A percentile compares a stretch with the other conserved stretches of the same genome.
Evolutionary conservation across 2,797 vertebrate genomes (phyloP).

Genomic region (Chelon labrosus): DNA sequence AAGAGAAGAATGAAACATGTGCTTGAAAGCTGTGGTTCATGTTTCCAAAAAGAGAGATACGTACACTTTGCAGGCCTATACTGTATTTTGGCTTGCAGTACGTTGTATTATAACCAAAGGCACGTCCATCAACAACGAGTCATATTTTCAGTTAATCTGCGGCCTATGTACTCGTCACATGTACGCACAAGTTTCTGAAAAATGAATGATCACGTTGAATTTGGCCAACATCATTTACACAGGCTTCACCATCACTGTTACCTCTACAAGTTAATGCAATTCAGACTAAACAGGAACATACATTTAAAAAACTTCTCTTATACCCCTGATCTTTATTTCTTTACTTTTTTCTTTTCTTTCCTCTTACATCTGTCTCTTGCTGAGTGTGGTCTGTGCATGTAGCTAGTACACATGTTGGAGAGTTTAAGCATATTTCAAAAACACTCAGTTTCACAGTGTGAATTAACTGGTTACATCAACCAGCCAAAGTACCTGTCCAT

Average conservation of each 20-base stretch:
- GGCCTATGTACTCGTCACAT: no score
- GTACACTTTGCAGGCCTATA: no score
- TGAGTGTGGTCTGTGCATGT: not conserved
- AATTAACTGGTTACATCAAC: constrained; percentile 1
- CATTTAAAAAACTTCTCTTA: not conserved
- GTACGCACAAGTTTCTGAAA: not conserved
- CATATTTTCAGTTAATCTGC: no score
- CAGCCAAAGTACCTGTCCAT: not conserved
- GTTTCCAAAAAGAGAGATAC: no score
- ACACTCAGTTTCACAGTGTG: not conserved
- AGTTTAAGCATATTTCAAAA: not conserved
- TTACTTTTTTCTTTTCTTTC: not conserved
- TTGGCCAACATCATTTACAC: no score
- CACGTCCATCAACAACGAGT: no score
- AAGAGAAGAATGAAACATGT: not conserved
- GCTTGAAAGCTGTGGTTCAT: no score
- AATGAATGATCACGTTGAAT: not conserved
- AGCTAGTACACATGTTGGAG: not conserved
- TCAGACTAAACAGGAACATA: not conserved
- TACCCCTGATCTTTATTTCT: not conserved
- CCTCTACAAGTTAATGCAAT: not conserved
- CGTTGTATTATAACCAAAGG: no score
- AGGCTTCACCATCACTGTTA: not conserved
- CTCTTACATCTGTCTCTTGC: not conserved
- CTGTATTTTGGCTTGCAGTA: no score